Base-by-base conservation (phyloP, 1,140 invertebrate species). In the Octopus bimaculoides region DNA sequence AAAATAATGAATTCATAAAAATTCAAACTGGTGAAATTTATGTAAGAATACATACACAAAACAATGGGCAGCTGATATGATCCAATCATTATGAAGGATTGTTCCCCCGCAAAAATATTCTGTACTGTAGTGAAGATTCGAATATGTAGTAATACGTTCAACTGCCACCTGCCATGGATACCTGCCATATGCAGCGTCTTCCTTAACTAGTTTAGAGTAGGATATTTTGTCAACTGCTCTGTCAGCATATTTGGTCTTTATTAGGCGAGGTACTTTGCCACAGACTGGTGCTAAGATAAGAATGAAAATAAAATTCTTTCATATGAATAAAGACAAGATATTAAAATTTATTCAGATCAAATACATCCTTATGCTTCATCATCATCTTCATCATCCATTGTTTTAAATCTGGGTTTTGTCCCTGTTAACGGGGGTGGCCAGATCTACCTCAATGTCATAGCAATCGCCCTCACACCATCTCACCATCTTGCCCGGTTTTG, bases 141-240 rank as follows among this genome's bases (percentile, higher is more conserved):
- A 20, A 77, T 82, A 52, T 53, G 54, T 52, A 53, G 75, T 96
- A 96, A 14, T 94, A 95, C 91, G 77, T 78, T 94, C 88, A 76
- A 96, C 90, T 73, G 93, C 94, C 1, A 96, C 97, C 92, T 96
- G 95, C 97, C 97, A 98, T 17, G 97, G 97, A 94, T 96, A 98
- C 80, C 95, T 92, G 1, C 96, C 97, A 89, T 97, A 97, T 61
- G 93, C 92, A 12, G 97, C 94, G 86, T 94, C 94, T 86, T 41
- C 26, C 1, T 41, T 41, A 41, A 41, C 26, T 41, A 41, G 26
- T 41, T 41, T 41, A 12, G 77, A 78, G 17, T 61, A 55, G 10
- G 5, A 9, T 61, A 14, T 9, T 17, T 55, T 52, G 12, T 17
- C 41, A 71, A 52, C 52, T 5, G 55, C 77, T 14, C 77, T 61